Base-by-base conservation (phyloP, 2,113 vertebrate genomes). In the Stigmatopora argus region DNA sequence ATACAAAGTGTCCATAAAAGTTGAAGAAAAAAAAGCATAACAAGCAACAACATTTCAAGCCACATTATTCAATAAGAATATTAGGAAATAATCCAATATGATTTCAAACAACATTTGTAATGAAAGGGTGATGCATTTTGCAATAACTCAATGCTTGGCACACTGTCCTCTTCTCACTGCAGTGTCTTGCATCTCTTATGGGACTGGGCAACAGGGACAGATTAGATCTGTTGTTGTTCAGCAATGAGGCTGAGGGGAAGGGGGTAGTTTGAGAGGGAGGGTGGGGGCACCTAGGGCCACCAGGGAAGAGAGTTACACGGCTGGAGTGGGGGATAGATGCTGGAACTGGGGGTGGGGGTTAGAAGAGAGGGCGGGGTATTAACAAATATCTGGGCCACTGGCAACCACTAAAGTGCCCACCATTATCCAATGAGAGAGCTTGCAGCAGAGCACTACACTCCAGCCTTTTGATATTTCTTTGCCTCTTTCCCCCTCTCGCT, bases 321-420 rank as follows among this genome's bases (percentile, higher is more conserved):
- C 17, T 41, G 57, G n/a, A 57, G 34, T 61, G 12, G n/a, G 59
- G 59, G 41, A 23, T 45, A 23, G 17, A 61, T 61, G 59, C 38
- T 21, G 34, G 53, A 21, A 21, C 53, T 52, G 8, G n/a, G 11
- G 35, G 26, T 31, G 26, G 26, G 26, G 26, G 26, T 31, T 31
- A 31, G 26, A 31, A 31, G 26, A 31, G 26, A 31, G 58, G 58
- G 56, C 6, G 21, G 55, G 71, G 75, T 86, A 86, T 87, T 88
- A 85, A 77, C 78, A 86, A 88, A 87, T 87, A 89, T 87, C 85
- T 89, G 86, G 88, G 88, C 84, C 86, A 88, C 85, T 84, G 84
- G 88, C 87, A 86, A 86, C 87, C 82, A 84, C 80, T 75, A 77
- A 77, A 64, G 65, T 74, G 71, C 74, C 65, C 12, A 67, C 60